Percentiles rank a stretch among this genome's conserved stretches.
phyloP scores from a whole-genome alignment of 1,140 invertebrate species.

The Lepidurus couesii region DNA sequence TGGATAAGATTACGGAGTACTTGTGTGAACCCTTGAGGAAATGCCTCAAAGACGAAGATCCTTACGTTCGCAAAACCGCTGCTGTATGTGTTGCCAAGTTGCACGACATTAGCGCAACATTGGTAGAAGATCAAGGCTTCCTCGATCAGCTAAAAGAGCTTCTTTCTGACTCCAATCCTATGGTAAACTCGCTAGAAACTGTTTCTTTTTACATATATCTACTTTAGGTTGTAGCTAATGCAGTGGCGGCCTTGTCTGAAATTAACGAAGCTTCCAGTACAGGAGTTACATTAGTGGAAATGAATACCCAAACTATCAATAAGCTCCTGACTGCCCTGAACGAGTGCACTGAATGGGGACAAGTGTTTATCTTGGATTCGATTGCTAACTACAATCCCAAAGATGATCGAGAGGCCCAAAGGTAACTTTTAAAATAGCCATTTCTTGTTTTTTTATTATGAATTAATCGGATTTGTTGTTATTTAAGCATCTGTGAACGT shows the following conservation, averaged over 20 bases:
- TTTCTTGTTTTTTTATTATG: background rate
- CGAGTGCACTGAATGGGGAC: slow-evolving; percentile 99
- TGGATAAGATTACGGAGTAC: slow-evolving; percentile 99
- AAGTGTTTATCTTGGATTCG: slow-evolving; percentile 98
- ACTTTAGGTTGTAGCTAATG: slow-evolving; percentile 87
- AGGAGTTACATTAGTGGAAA: slow-evolving; percentile 87
- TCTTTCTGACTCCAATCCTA: slow-evolving; percentile 98
- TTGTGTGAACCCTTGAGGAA: slow-evolving; percentile 96
- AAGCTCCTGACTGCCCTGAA: slow-evolving; percentile 97
- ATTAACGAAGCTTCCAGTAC: slow-evolving; percentile 95
- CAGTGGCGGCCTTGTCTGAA: slow-evolving; percentile 96
- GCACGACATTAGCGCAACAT: slow-evolving; percentile 95
- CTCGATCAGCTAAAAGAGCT: slow-evolving; percentile 86
- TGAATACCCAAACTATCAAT: slow-evolving; percentile 97
- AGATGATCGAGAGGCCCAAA: slow-evolving; percentile 98
- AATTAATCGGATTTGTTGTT: background rate
- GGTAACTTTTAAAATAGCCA: slow-evolving; percentile 43
- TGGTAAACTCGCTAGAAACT: slow-evolving; percentile 58
- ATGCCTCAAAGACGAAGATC: slow-evolving; percentile 98
- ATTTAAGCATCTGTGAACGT: slow-evolving; percentile 84
- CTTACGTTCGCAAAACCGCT: slow-evolving; percentile 98
- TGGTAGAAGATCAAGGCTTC: slow-evolving; percentile 98
- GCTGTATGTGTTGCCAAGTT: slow-evolving; percentile 99
- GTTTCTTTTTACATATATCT: slow-evolving; percentile 26
- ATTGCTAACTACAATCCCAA: slow-evolving; percentile 95